Percentiles rank a stretch among this genome's conserved stretches.
Conservation (phyloP, 1,140 invertebrate genomes). For the Reticulitermes speratus region DNA sequence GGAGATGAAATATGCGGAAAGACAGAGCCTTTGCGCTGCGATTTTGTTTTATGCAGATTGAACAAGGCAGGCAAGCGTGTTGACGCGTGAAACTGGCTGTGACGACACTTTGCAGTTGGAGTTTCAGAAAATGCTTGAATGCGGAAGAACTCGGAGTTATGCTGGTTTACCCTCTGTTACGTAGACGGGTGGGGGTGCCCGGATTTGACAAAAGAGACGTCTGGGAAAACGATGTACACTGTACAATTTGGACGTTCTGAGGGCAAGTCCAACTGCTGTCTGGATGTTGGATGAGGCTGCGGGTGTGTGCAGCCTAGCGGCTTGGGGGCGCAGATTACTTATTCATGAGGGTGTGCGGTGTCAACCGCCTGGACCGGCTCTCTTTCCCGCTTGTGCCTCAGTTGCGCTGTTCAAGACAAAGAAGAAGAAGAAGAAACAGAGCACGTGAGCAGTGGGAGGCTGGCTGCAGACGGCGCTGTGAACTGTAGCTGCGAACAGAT, state of each 20-base stretch:
- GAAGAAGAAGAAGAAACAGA: not conserved
- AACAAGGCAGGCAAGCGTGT: too few relatives aligned
- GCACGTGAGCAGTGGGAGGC: not conserved
- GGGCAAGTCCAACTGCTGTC: not conserved
- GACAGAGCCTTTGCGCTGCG: too few relatives aligned
- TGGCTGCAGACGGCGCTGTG: not conserved
- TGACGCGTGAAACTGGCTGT: too few relatives aligned
- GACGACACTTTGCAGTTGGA: too few relatives aligned
- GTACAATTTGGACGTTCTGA: not conserved
- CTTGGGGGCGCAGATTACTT: not conserved
- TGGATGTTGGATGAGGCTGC: not conserved
- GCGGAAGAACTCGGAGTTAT: not conserved
- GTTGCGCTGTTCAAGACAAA: not conserved
- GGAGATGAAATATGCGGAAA: too few relatives aligned
- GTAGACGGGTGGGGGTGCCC: not conserved
- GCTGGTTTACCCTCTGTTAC: not conserved
- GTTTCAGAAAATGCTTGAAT: too few relatives aligned
- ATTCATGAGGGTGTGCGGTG: slow-evolving; percentile 7
- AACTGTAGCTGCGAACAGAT: not conserved
- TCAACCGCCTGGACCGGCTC: not conserved
- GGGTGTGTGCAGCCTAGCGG: not conserved
- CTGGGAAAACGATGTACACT: not conserved
- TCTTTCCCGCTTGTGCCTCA: not conserved
- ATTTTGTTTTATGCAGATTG: too few relatives aligned
- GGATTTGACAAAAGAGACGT: slow-evolving; percentile 3